phyloP scores from a whole-genome alignment of 2,888 invertebrate species.

The Cephonodes hylas region DNA sequence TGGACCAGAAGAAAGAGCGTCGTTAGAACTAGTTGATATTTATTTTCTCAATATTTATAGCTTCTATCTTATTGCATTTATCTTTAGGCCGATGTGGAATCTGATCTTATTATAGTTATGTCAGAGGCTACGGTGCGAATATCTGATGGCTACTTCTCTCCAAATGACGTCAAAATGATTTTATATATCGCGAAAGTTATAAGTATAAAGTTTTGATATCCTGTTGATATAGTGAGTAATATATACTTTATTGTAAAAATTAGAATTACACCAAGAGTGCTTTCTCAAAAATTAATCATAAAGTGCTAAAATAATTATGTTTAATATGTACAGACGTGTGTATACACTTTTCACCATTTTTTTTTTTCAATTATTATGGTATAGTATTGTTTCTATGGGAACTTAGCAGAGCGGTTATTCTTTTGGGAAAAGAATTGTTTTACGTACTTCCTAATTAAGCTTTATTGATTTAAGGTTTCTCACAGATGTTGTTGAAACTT shows the following conservation, averaged over 20 bases:
- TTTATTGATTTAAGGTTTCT: conserved; percentile 47
- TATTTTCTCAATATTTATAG: conserved; percentile 71
- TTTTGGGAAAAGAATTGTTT: conserved; percentile 78
- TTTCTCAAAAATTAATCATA: conserved; percentile 62
- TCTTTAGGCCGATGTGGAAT: conserved; percentile 61
- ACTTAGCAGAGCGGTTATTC: conserved; percentile 66
- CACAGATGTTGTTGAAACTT: conserved; percentile 26
- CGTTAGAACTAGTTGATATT: conserved; percentile 70
- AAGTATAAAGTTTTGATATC: conserved; percentile 37
- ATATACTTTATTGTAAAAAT: conserved; percentile 35
- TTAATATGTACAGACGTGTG: conserved; percentile 44
- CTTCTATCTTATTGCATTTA: conserved; percentile 70
- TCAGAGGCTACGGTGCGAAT: conserved; percentile 33
- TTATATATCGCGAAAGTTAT: conserved; percentile 17
- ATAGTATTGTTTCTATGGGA: conserved; percentile 51
- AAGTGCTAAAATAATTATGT: conserved; percentile 44
- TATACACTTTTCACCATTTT: conserved; percentile 42
- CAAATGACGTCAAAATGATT: conserved; percentile 6
- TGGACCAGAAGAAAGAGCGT: conserved; percentile 64
- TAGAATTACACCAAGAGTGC: conserved; percentile 64
- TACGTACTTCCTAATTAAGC: conserved; percentile 58
- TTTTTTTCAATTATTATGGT: conserved; percentile 50
- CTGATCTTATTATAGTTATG: conserved; percentile 47
- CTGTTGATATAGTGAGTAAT: conserved; percentile 37
- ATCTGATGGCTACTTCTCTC: conserved; percentile 20